These are phyloP conservation scores for Aurelia aurita complex sp. Pacific DNA, from an alignment of 30 jellyfish, hydroid and myxozoan species.

Conservation along the genomic window DNA sequence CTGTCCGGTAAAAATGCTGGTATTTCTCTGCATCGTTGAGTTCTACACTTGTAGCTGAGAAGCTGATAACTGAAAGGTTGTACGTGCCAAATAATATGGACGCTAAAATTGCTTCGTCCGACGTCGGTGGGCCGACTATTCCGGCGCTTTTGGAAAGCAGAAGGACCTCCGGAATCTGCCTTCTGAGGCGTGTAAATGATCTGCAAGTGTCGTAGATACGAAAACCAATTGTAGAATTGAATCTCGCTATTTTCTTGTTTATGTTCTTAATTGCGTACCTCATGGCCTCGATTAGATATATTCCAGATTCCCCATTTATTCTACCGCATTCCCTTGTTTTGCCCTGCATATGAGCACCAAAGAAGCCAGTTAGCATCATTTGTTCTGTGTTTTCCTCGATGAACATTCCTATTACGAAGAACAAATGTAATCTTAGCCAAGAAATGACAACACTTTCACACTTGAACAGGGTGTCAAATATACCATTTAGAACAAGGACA, in stretches of 20 bases:
- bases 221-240: neutral
- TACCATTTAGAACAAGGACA: too few species aligned
- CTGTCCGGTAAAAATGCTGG: constrained; percentile 41
- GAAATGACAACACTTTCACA: too few species aligned
- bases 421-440: too few species aligned
- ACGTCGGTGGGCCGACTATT: constrained; percentile 44
- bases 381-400: neutral
- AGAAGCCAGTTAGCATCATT: neutral
- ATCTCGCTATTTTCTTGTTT: neutral
- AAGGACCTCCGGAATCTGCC: neutral
- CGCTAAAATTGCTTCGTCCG: constrained; percentile 52
- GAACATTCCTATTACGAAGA: too few species aligned
- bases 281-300: neutral
- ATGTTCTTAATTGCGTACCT: neutral
- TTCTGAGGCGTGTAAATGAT: neutral
- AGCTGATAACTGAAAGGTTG: constrained; percentile 29
- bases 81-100: constrained; percentile 16
- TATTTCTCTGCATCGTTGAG: constrained; percentile 34
- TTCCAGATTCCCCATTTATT: neutral
- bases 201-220: neutral
- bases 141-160: neutral
- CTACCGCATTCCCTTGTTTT: neutral
- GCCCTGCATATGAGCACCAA: neutral
- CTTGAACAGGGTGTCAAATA: too few species aligned
- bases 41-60: constrained; percentile 51